Evolutionary conservation across 2,888 invertebrate species (phyloP).

Genomic region (Drepana falcataria): DNA sequence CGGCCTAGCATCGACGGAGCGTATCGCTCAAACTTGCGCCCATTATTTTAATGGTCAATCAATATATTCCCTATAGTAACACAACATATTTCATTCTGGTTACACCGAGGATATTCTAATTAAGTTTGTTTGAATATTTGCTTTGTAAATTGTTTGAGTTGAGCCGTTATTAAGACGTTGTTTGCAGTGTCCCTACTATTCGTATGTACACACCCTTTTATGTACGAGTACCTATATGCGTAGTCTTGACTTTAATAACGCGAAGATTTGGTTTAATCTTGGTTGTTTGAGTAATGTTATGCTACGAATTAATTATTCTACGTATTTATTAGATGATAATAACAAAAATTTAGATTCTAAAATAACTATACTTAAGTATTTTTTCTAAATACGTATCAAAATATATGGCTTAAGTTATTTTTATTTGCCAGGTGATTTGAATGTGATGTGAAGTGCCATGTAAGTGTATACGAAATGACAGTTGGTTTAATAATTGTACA

Average conservation of each 20-base stretch:
- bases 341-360: too few relatives aligned
- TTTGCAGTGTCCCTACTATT: constrained; percentile 49
- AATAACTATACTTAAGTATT: too few relatives aligned
- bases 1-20: constrained; percentile 43
- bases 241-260: constrained; percentile 3
- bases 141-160: constrained; percentile 68
- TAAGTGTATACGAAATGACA: too few relatives aligned
- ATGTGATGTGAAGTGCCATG: too few relatives aligned
- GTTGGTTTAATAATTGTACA: too few relatives aligned
- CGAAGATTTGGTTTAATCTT: neutral
- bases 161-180: constrained; percentile 58
- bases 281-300: neutral
- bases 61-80: constrained; percentile 61
- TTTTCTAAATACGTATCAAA: too few relatives aligned
- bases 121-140: constrained; percentile 71
- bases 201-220: neutral
- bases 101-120: constrained; percentile 56
- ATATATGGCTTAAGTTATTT: too few relatives aligned
- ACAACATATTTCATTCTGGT: constrained; percentile 56
- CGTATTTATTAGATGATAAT: too few relatives aligned
- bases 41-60: constrained; percentile 71
- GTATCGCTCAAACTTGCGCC: constrained; percentile 55
- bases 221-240: constrained; percentile 11
- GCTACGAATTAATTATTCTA: too few relatives aligned
- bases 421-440: too few relatives aligned